phyloP scores from a whole-genome alignment of 2,113 vertebrate species.

The Lutjanus erythropterus region DNA sequence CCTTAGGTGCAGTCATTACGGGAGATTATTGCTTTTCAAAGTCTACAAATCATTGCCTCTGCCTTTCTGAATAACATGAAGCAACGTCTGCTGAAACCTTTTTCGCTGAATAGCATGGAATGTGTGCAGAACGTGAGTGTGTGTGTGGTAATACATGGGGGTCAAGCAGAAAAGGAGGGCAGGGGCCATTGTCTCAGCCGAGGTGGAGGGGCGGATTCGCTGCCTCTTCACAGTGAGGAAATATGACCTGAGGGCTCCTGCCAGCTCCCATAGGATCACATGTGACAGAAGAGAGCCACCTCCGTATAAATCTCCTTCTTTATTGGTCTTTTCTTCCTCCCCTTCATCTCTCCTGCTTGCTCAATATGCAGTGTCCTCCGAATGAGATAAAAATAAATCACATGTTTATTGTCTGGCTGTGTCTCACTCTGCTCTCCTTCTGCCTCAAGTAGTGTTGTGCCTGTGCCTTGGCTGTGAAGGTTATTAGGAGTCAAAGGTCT shows the following conservation, averaged over 20 bases:
- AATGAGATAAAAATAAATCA: slow-evolving; percentile 78
- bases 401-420: slow-evolving; percentile 66
- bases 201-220: slow-evolving; percentile 56
- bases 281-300: slow-evolving; percentile 78
- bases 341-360: slow-evolving; percentile 59
- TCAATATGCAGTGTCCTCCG: slow-evolving; percentile 67
- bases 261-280: slow-evolving; percentile 74
- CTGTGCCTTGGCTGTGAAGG: slow-evolving; percentile 26
- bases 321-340: slow-evolving; percentile 69
- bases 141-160: slow-evolving; percentile 48
- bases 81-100: slow-evolving; percentile 16
- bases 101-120: slow-evolving; percentile 18
- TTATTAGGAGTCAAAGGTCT: slow-evolving; percentile 35
- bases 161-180: slow-evolving; percentile 62
- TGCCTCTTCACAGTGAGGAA: slow-evolving; percentile 73
- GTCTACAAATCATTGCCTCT: slow-evolving; percentile 43
- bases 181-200: slow-evolving; percentile 60
- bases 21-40: slow-evolving; percentile 43
- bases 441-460: slow-evolving; percentile 9
- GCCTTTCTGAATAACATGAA: slow-evolving; percentile 39
- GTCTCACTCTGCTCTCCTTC: slow-evolving; percentile 1
- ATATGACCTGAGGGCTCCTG: slow-evolving; percentile 80
- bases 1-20: slow-evolving; percentile 56
- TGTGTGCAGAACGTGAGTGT: slow-evolving; percentile 46
- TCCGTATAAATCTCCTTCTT: slow-evolving; percentile 82